Base-by-base conservation (phyloP, 2,113 vertebrate species). In the Romanogobio albipinnatus region DNA sequence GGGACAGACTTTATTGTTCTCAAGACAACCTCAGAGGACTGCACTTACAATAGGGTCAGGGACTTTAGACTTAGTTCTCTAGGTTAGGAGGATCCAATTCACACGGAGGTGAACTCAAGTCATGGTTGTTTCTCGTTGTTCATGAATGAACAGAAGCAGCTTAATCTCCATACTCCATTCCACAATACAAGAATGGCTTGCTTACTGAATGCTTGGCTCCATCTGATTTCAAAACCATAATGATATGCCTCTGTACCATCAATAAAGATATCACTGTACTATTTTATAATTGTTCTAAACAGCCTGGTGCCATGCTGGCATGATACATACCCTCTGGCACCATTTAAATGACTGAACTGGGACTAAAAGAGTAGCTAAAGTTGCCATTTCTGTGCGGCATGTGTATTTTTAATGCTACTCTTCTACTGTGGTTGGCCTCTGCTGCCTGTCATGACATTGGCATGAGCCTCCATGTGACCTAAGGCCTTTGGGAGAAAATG, bases 371-470 rank as follows among this genome's bases (percentile, higher is more conserved):
- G 85, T 14, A 19, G 78, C 80, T 89, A 82, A 87, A 81, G 79
- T 71, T 89, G 88, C 90, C 87, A 91, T 91, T 76, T 88, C 87
- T 78, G 83, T 91, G 86, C 82, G 89, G 51, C 22, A 62, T 53
- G 66, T 82, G 87, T 87, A 66, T 71, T 71, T 76, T 77, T 39
- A 36, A 29, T 89, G 87, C 87, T 78, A 73, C 77, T 90, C 87
- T 91, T 90, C 85, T 79, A 53, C 86, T 93, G 93, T 85, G 91
- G 93, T 91, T 91, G 77, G 80, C 64, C 47, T 86, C 88, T 87
- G 90, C 90, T 90, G 91, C 74, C 74, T 71, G 39, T 75, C 53
- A 56, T 56, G 53, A 76, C 58, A 43, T 87, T 89, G 81, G 77
- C 47, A 81, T 71, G 47, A 73, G 33, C 51, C 19, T 24, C 62